Evolutionary conservation across 2,888 invertebrate genomes (phyloP).

Genomic region (Pheosia gnoma): DNA sequence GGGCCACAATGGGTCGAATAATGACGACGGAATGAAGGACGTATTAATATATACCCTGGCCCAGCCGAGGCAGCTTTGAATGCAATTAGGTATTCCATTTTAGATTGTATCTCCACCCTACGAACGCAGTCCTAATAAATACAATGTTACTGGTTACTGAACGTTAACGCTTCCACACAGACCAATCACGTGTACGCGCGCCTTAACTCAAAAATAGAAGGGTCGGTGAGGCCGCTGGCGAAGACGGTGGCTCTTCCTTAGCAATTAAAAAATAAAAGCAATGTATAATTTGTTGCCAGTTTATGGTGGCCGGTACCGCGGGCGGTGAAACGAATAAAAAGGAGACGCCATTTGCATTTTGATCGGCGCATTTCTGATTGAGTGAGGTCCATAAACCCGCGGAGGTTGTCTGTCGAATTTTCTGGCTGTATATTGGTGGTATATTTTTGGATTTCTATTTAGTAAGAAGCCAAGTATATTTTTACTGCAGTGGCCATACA

Average conservation of each 20-base stretch:
- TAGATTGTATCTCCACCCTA: conserved; percentile 58
- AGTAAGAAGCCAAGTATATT: too few species aligned
- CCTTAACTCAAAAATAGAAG: conserved; percentile 80
- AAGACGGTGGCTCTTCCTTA: conserved; percentile 75
- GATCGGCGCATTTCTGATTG: conserved; percentile 77
- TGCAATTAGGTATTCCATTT: conserved; percentile 45
- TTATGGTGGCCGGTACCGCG: conserved; percentile 63
- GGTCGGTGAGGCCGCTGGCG: conserved; percentile 66
- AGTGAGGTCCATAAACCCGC: conserved; percentile 53
- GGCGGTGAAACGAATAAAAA: conserved; percentile 67
- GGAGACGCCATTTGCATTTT: conserved; percentile 67
- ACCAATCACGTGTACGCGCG: conserved; percentile 78
- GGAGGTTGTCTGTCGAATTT: conserved; percentile 15
- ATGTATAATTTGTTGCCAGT: conserved; percentile 80
- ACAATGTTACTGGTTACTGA: conserved; percentile 33
- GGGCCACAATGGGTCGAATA: not conserved
- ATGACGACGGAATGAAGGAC: conserved; percentile 20
- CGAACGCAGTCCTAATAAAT: conserved; percentile 53
- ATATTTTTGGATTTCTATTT: not conserved
- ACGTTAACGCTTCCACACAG: conserved; percentile 44
- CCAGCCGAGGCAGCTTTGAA: conserved; percentile 22
- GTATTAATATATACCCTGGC: conserved; percentile 26
- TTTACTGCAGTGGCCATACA: too few species aligned
- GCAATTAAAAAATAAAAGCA: conserved; percentile 81
- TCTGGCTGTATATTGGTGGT: not conserved